Base-by-base conservation (phyloP, 37 sponge, comb jelly and placozoan species). In the Bolinopsis microptera region DNA sequence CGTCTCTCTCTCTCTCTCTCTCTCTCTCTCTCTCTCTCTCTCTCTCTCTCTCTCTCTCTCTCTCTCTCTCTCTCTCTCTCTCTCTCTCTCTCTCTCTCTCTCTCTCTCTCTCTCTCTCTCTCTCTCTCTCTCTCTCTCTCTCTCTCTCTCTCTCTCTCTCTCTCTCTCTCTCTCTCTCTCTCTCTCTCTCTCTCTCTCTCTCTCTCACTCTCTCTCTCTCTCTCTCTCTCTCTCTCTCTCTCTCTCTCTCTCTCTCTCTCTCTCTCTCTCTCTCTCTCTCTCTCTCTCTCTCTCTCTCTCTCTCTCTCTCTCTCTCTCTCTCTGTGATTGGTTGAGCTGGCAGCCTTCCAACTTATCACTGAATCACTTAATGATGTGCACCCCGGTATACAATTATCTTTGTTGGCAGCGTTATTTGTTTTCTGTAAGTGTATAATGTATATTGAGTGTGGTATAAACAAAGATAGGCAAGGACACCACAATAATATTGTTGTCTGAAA, bases 281-380 rank as follows among this genome's bases (percentile, higher is more conserved):
- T 67, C 68, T 67, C 68, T 67, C 68, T 67, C 68, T 67, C 68
- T 67, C 68, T 67, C 68, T 67, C 68, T 67, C 68, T 67, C 68
- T 67, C 68, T 67, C 68, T 67, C 68, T 67, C 68, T 67, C 68
- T 67, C 68, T 67, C 68, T 67, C 68, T 67, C 68, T 67, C 68
- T 67, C 68, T 67, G 18, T 67, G 18, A 22, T 21, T 67, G 18
- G 13, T 67, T 67, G 21, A 22, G 21, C 68, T 67, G 21, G 21
- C 68, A 22, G 68, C 68, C 21, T n/a, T n/a, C n/a, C n/a, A n/a
- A n/a, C n/a, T n/a, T n/a, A n/a, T n/a, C n/a, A n/a, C n/a, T n/a
- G n/a, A n/a, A n/a, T n/a, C n/a, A n/a, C n/a, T n/a, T n/a, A n/a
- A n/a, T n/a, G n/a, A n/a, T n/a, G n/a, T n/a, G n/a, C n/a, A n/a